phyloP scores from a whole-genome alignment of 2,113 vertebrate species.

The Dermatemys mawii region DNA sequence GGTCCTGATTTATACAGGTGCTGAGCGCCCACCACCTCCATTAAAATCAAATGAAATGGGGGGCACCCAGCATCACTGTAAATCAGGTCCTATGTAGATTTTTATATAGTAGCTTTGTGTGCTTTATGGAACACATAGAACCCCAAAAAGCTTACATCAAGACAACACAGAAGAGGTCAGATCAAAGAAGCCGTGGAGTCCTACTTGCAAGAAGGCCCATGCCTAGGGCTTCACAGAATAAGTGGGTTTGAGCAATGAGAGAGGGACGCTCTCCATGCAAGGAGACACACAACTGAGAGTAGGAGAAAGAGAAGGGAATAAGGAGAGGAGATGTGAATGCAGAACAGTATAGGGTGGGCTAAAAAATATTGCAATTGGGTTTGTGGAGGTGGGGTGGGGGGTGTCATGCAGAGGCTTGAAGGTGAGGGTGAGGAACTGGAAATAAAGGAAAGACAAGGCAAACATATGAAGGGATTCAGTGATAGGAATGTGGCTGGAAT shows the following conservation, averaged over 20 bases:
- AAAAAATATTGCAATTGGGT: neutral
- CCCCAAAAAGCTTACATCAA: neutral
- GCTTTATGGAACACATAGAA: neutral
- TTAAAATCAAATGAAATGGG: neutral
- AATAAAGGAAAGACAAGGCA: neutral
- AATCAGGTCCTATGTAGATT: too few relatives aligned
- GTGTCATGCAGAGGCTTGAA: neutral
- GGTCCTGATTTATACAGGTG: neutral
- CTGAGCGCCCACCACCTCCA: neutral
- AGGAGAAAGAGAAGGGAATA: neutral
- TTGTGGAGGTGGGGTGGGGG: neutral
- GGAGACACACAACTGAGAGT: neutral
- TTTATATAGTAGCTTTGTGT: too few relatives aligned
- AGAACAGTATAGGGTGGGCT: neutral
- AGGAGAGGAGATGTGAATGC: neutral
- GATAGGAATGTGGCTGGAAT: neutral
- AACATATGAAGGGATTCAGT: neutral
- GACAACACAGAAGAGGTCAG: neutral
- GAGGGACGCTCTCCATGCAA: neutral
- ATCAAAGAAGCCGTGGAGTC: neutral
- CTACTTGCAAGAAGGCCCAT: neutral
- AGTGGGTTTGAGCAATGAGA: neutral
- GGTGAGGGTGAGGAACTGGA: neutral
- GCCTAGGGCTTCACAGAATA: neutral
- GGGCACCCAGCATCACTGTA: too few relatives aligned